Conservation (phyloP, 2,113 vertebrate species). For the Atherinomorus stipes region DNA sequence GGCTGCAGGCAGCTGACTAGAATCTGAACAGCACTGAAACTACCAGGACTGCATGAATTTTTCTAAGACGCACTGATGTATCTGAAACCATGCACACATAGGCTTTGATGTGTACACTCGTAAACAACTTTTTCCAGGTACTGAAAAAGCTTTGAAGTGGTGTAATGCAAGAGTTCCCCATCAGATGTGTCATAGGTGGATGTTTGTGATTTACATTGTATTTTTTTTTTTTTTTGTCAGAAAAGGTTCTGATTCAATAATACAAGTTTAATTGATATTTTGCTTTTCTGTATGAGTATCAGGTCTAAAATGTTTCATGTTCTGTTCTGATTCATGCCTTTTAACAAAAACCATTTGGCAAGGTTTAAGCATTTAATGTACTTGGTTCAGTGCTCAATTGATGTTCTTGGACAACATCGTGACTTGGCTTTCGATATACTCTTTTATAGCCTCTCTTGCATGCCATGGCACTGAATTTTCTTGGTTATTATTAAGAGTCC, state of each 20-base stretch:
- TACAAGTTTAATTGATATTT: background rate
- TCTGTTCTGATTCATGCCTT: too few relatives aligned
- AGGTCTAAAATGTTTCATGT: too few relatives aligned
- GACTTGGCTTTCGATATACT: background rate
- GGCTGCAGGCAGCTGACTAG: conserved; percentile 50
- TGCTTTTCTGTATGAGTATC: background rate
- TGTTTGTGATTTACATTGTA: background rate
- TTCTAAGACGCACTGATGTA: conserved; percentile 23
- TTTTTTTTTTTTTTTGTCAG: background rate
- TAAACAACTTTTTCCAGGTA: conserved; percentile 47
- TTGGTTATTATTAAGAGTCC: too few relatives aligned
- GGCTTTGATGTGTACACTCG: conserved; percentile 12
- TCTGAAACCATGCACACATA: conserved; percentile 24
- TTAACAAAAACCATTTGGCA: too few relatives aligned
- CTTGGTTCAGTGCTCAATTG: too few relatives aligned
- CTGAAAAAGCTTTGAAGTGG: conserved; percentile 14
- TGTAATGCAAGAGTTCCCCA: background rate
- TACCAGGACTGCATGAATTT: conserved; percentile 24
- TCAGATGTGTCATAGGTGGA: background rate
- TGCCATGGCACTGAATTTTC: background rate
- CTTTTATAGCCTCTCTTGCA: background rate
- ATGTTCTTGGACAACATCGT: background rate
- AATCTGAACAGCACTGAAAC: conserved; percentile 42
- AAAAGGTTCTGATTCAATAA: conserved; percentile 1
- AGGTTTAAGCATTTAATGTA: too few relatives aligned